phyloP scores from a whole-genome alignment of 2,888 invertebrate species.

The Erynnis tages region DNA sequence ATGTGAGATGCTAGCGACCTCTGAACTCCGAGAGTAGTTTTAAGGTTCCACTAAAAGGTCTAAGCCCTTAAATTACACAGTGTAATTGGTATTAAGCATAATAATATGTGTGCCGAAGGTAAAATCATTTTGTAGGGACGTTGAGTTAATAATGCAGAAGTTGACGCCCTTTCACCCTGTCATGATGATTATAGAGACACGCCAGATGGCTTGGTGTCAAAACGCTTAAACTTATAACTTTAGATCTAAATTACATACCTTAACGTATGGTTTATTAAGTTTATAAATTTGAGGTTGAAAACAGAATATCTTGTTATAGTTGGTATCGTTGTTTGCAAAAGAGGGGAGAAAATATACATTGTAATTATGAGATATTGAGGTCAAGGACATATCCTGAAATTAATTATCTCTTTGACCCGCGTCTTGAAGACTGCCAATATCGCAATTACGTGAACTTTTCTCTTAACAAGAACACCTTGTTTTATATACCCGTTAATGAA shows the following conservation, averaged over 20 bases:
- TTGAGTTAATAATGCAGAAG: constrained; percentile 1
- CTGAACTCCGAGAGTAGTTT: constrained; percentile 15
- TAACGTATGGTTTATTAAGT: background rate
- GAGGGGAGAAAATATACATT: background rate
- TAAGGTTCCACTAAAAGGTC: constrained; percentile 23
- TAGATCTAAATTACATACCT: background rate
- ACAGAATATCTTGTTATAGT: background rate
- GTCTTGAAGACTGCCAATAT: constrained; percentile 1
- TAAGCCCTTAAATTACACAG: constrained; percentile 16
- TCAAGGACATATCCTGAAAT: constrained; percentile 10
- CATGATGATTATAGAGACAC: background rate
- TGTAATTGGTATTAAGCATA: constrained; percentile 20
- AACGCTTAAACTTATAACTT: background rate
- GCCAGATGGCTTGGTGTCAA: background rate
- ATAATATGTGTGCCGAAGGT: constrained; percentile 15
- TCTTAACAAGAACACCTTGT: constrained; percentile 1
- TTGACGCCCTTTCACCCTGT: constrained; percentile 4
- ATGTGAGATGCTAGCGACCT: constrained; percentile 16
- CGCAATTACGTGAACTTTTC: constrained; percentile 11
- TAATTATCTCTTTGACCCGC: constrained; percentile 10
- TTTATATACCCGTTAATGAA: background rate
- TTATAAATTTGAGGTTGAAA: too few relatives aligned
- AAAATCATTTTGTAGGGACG: constrained; percentile 8
- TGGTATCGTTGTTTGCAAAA: too few relatives aligned
- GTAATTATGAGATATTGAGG: background rate